These are phyloP conservation scores for Caenorhabditis zanzibari DNA, from an alignment of 2,888 invertebrate species.

Conservation along the genomic window DNA sequence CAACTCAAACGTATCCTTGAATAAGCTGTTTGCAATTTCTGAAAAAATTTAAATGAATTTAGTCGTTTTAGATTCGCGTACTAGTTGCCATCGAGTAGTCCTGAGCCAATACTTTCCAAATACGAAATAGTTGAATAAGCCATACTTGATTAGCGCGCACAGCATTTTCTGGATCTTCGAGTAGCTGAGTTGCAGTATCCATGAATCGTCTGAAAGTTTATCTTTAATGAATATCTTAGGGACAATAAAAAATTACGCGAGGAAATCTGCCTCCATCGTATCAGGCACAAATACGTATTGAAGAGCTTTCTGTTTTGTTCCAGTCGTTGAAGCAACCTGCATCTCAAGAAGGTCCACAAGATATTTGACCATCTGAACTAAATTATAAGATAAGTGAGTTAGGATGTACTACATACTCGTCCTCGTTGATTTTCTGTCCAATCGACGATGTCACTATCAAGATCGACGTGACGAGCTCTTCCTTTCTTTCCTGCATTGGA, in stretches of 20 bases:
- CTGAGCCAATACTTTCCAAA: conserved; percentile 27
- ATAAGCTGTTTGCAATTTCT: conserved; percentile 66
- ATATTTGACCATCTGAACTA: conserved; percentile 39
- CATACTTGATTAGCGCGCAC: conserved; percentile 24
- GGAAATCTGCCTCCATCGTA: conserved; percentile 33
- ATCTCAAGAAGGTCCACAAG: conserved; percentile 41
- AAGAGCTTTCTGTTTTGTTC: conserved; percentile 6
- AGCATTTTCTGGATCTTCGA: conserved; percentile 59
- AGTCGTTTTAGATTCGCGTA: neutral
- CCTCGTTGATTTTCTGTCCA: conserved; percentile 50
- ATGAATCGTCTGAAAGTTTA: conserved; percentile 45
- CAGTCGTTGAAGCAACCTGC: neutral
- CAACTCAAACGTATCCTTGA: conserved; percentile 64
- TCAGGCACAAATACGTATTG: conserved; percentile 39
- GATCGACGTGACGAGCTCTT: conserved; percentile 4
- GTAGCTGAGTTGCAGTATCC: conserved; percentile 49
- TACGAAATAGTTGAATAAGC: conserved; percentile 33
- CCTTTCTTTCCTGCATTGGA: neutral
- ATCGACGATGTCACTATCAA: conserved; percentile 55
- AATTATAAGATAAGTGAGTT: neutral
- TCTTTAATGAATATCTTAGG: neutral
- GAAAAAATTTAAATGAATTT: conserved; percentile 1
- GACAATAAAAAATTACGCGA: conserved; percentile 3
- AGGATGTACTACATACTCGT: conserved; percentile 30
- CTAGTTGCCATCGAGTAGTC: conserved; percentile 30